Evolutionary conservation across 2,797 vertebrate genomes (phyloP).

Genomic region (Lycodopsis pacificus): DNA sequence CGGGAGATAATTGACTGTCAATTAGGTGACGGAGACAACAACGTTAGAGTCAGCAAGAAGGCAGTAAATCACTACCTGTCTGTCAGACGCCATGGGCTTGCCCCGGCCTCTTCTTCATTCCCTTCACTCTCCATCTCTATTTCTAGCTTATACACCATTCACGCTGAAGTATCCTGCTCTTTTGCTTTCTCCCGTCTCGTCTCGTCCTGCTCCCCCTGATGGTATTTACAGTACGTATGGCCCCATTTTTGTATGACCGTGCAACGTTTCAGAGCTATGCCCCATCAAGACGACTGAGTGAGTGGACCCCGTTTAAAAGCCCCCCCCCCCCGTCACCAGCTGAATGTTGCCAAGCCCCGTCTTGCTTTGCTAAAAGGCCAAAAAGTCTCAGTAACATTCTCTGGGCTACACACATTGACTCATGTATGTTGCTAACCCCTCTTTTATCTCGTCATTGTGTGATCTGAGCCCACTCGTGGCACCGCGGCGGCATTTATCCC

Average conservation of each 20-base stretch:
- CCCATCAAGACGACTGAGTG: conserved; percentile 22
- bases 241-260: neutral
- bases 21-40: conserved; percentile 73
- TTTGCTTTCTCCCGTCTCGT: conserved; percentile 6
- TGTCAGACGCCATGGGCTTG: conserved; percentile 57
- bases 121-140: conserved; percentile 43
- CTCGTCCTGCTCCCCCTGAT: conserved; percentile 13
- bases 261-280: conserved; percentile 22
- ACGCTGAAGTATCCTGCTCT: conserved; percentile 16
- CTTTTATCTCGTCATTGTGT: conserved; percentile 28
- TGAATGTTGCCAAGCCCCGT: too few relatives aligned
- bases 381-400: conserved; percentile 32
- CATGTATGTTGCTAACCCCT: conserved; percentile 16
- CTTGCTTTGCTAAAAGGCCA: conserved; percentile 40
- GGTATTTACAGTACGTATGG: conserved; percentile 39
- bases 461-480: conserved; percentile 12
- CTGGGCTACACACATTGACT: conserved; percentile 30
- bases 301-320: conserved; percentile 42
- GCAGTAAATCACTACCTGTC: conserved; percentile 76
- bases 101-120: conserved; percentile 44
- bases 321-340: conserved; percentile 15
- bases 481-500: conserved; percentile 21
- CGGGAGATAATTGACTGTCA: conserved; percentile 80
- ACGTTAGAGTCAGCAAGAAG: conserved; percentile 63
- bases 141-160: neutral